Evolutionary conservation across 1,140 invertebrate genomes (phyloP).

Genomic region (Holotrichia oblita): DNA sequence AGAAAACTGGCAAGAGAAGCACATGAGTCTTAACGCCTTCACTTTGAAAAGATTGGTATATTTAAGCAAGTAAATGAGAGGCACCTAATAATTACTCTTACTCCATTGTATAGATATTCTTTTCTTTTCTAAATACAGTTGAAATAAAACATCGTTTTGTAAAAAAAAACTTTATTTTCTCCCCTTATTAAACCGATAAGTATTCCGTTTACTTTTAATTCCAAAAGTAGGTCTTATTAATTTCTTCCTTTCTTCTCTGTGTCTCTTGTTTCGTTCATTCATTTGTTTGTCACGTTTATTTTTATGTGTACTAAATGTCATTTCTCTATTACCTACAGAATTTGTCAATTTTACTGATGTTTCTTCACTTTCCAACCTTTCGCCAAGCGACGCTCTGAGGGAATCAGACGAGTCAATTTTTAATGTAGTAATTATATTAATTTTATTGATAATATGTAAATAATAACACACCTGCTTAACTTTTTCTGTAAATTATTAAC

Average conservation of each 20-base stretch:
- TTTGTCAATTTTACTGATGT: conserved; percentile 66
- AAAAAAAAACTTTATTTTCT: conserved; percentile 13
- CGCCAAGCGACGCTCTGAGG: conserved; percentile 74
- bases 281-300: conserved; percentile 64
- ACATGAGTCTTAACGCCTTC: no score
- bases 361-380: conserved; percentile 71
- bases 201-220: conserved; percentile 46
- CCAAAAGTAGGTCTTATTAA: conserved; percentile 72
- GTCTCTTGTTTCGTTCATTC: conserved; percentile 65
- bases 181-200: not conserved
- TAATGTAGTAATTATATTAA: no score
- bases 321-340: conserved; percentile 76
- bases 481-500: conserved; percentile 63
- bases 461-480: conserved; percentile 61
- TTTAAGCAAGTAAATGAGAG: no score
- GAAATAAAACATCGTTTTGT: not conserved
- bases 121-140: no score
- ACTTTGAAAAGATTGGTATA: no score
- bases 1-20: no score
- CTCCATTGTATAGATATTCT: no score
- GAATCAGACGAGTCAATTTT: not conserved
- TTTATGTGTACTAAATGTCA: conserved; percentile 77
- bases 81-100: no score
- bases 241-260: conserved; percentile 77
- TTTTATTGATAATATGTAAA: conserved; percentile 43